Conservation (phyloP, 2,113 vertebrate genomes). For the Crotalus viridis region DNA sequence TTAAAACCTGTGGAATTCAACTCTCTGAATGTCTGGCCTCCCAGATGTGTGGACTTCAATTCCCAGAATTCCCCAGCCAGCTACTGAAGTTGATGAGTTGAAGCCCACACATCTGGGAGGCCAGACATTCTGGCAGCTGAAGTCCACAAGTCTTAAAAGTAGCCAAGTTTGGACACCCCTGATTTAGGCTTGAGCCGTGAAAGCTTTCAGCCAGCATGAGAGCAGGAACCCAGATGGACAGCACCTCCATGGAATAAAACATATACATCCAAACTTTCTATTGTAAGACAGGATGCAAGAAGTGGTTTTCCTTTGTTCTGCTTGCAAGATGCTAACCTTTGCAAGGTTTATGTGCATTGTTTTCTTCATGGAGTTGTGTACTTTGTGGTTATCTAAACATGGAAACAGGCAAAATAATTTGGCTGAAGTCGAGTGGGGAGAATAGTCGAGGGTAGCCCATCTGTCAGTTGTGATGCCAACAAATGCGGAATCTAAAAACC, state of each 20-base stretch:
- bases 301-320: background rate
- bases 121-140: background rate
- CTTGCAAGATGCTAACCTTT: background rate
- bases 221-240: background rate
- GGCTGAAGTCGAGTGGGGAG: background rate
- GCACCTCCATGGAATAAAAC: background rate
- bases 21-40: background rate
- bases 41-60: background rate
- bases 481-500: accelerated
- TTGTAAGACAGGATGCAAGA: background rate
- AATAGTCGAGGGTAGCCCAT: accelerated
- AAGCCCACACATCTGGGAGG: background rate
- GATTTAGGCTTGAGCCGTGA: background rate
- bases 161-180: background rate
- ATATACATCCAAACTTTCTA: background rate
- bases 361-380: background rate
- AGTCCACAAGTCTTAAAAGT: background rate
- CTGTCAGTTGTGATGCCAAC: background rate
- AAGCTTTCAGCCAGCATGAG: background rate
- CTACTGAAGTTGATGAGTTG: background rate
- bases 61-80: background rate
- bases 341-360: background rate
- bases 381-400: background rate
- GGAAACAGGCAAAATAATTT: accelerated
- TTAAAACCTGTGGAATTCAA: background rate